Base-by-base conservation (phyloP, 2,888 invertebrate species). In the Trachelus tabidus region DNA sequence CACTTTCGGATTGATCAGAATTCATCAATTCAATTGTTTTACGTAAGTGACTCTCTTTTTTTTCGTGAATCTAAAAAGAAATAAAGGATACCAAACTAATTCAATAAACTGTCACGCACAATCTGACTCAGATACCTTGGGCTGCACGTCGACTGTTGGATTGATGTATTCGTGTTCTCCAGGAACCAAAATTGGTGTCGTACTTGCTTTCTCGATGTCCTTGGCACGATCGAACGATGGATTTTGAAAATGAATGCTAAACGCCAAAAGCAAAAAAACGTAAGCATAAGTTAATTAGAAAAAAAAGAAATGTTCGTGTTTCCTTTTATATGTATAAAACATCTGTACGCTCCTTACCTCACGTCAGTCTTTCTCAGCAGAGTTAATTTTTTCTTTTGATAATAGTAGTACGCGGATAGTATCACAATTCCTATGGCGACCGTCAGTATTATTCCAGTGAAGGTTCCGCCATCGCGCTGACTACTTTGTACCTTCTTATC, bases 81-180 rank as follows among this genome's bases (percentile, higher is more conserved):
- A 73, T 34, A 1, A 31, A n/a, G 4, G 11, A 12, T 30, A 30
- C 34, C n/a, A 34, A 35, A 37, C 35, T 31, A 73, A 73, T 73
- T 73, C 73, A 31, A 34, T 12, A 33, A 34, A n/a, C 34, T 31
- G 4, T 33, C 34, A 73, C 23, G 30, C 34, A 30, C 30, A 12
- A 30, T 11, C 15, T 3, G 73, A 34, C 31, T 75, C 23, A 11
- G 34, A 34, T 75, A 78, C 78, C 68, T 73, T 76, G 15, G 76
- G 75, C 15, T 34, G 76, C 11, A 78, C 37, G 33, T 81, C 79
- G 73, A 74, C 75, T 68, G 83, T 81, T 33, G 91, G 91, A 84
- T 92, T 92, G 31, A 85, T 76, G 79, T 91, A 92, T 77, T 91
- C 89, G 77, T 92, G 91, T 77, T 90, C 85, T 30, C 89, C 90